Percentiles rank a stretch among this genome's conserved stretches.
Evolutionary conservation across 2,113 vertebrate species (phyloP).

Genomic region (Shinisaurus crocodilurus): DNA sequence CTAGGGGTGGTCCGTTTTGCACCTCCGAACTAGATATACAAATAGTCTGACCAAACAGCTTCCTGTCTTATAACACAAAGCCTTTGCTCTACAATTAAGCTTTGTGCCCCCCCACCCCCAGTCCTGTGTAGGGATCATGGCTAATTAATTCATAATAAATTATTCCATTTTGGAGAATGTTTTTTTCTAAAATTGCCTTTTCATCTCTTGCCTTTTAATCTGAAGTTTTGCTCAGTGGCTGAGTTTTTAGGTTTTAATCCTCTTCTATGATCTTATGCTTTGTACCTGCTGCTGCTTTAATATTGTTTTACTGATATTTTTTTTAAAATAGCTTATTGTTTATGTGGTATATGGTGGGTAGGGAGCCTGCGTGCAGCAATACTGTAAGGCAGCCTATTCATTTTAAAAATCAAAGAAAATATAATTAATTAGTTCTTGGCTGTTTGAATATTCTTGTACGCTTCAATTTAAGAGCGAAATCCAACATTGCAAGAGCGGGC

Average conservation of each 20-base stretch:
- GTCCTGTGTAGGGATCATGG: too few species aligned
- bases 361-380: background rate
- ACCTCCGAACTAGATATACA: too few species aligned
- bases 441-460: background rate
- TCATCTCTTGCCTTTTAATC: background rate
- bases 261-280: too few species aligned
- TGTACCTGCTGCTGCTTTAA: background rate
- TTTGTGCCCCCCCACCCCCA: too few species aligned
- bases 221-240: background rate
- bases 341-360: background rate
- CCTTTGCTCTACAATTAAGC: too few species aligned
- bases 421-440: background rate
- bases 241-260: background rate
- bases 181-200: background rate
- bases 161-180: too few species aligned
- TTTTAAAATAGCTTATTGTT: background rate
- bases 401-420: background rate
- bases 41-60: too few species aligned
- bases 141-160: too few species aligned
- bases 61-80: too few species aligned
- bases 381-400: background rate
- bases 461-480: background rate
- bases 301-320: background rate
- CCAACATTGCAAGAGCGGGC: background rate
- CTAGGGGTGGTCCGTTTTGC: too few species aligned